These are phyloP conservation scores for Lagorchestes hirsutus DNA, from an alignment of 2,797 vertebrate species.

Conservation along the genomic window DNA sequence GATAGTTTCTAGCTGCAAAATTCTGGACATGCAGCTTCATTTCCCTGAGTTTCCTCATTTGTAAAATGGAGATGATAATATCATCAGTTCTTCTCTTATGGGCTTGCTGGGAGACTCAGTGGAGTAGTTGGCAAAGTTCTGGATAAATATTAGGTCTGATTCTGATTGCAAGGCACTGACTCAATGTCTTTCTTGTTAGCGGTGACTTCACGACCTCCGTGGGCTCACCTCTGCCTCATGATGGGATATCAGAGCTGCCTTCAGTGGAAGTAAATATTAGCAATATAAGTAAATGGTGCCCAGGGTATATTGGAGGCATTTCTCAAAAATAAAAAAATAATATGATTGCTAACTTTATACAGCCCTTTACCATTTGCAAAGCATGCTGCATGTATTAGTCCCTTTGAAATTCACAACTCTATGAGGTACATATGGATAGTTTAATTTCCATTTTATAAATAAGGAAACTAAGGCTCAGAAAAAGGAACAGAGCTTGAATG, in stretches of 20 bases:
- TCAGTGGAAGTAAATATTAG: background rate
- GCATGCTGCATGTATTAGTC: background rate
- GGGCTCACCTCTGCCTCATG: background rate
- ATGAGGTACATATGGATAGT: background rate
- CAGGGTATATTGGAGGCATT: background rate
- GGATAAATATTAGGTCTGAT: background rate
- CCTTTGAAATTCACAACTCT: background rate
- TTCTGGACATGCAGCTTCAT: background rate
- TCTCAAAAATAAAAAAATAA: background rate
- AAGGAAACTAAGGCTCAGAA: background rate
- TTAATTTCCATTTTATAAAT: background rate
- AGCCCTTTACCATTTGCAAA: background rate
- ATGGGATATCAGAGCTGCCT: background rate
- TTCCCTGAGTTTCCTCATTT: background rate
- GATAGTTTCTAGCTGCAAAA: background rate
- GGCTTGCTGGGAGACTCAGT: background rate
- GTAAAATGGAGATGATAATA: background rate
- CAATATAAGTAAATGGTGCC: background rate
- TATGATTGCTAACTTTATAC: background rate
- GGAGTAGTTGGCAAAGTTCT: background rate
- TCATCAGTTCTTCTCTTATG: background rate
- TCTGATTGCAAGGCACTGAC: background rate
- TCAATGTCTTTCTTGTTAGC: background rate
- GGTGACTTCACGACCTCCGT: background rate
- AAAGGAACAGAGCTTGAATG: background rate